Base-by-base conservation (phyloP, 2,888 invertebrate genomes). In the Gastracanthus pulcherrimus region DNA sequence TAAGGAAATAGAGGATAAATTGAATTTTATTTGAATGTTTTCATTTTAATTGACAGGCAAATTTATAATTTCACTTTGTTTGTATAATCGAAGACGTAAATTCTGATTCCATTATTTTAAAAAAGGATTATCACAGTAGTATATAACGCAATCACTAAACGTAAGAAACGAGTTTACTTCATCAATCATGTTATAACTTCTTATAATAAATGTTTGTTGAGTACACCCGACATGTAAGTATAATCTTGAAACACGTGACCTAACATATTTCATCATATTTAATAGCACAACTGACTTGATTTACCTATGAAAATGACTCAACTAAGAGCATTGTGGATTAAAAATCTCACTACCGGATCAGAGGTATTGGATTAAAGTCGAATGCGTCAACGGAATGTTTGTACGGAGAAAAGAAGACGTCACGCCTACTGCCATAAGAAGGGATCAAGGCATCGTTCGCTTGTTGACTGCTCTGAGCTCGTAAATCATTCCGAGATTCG, bases 361-460 rank as follows among this genome's bases (percentile, higher is more conserved):
- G 45, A 45, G 62, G 41, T 48, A 55, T 55, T 26, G 41, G 34
- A 72, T 58, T 41, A 38, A 72, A 66, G 45, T 26, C 38, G 66
- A 66, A 31, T 51, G 51, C 69, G 70, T 70, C 62, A 51, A 77
- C 70, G 48, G 31, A 34, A 70, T 79, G 66, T 79, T 72, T 62
- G 58, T 79, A 16, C 31, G 11, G 62, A 62, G 19, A 11, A 77
- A 70, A 66, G 71, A 78, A 66, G 72, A 71, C 66, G 34, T 78
- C 55, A 72, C 70, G 55, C 78, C 78, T 58, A 79, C 72, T 16
- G 23, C 23, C 64, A 29, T 78, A 69, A 76, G 45, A 62, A 58
- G 51, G 70, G 70, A 77, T 76, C 60, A 58, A 60, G 29, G 26
- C 19, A 31, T 58, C 45, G 48, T 41, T 23, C 66, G 23, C 23